Conservation (phyloP, 2,888 invertebrate species). For the Netelia inedita region DNA sequence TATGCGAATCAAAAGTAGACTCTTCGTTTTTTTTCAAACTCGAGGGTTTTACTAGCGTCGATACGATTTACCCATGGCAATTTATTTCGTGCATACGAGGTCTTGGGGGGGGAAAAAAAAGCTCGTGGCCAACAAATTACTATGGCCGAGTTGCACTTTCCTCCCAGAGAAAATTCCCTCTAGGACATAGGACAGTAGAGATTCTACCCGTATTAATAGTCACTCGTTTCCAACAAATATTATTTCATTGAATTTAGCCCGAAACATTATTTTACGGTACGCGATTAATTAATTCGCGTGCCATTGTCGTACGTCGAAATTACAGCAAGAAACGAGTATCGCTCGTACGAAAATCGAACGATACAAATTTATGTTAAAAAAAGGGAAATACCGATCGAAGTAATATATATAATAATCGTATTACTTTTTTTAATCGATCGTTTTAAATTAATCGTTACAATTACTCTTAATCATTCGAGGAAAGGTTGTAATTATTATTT, state of each 20-base stretch:
- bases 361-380: not conserved
- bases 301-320: conserved; percentile 18
- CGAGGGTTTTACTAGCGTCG: conserved; percentile 6
- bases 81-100: conserved; percentile 7
- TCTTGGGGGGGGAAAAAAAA: conserved; percentile 13
- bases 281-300: conserved; percentile 29
- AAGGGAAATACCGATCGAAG: not conserved
- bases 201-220: conserved; percentile 6
- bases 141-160: conserved; percentile 15
- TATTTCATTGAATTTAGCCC: conserved; percentile 36
- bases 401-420: not conserved
- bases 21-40: conserved; percentile 14
- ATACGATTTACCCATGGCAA: conserved; percentile 7
- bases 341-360: conserved; percentile 26
- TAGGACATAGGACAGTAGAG: not conserved
- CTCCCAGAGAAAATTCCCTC: conserved; percentile 7
- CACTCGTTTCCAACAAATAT: conserved; percentile 19
- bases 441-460: not conserved
- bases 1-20: conserved; percentile 49
- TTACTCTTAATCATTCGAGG: not conserved
- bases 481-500: not conserved
- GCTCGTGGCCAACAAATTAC: conserved; percentile 16
- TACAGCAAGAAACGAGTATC: conserved; percentile 20
- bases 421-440: not conserved
- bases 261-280: conserved; percentile 18